Conservation (phyloP, 2,113 vertebrate genomes). For the Melanotaenia duboulayi region DNA sequence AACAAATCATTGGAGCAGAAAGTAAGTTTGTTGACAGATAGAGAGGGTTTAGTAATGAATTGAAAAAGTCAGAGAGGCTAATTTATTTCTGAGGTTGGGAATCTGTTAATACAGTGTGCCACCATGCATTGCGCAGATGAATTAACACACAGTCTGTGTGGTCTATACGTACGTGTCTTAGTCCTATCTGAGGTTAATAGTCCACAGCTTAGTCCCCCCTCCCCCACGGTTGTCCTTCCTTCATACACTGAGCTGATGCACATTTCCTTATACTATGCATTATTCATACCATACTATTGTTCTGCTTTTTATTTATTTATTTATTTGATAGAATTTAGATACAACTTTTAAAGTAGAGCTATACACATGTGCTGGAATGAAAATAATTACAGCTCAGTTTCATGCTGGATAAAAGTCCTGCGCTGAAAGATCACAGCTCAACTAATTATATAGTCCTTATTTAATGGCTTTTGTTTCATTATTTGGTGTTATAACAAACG, state of each 20-base stretch:
- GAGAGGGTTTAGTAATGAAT: slow-evolving; percentile 33
- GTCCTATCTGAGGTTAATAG: slow-evolving; percentile 62
- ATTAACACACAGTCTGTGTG: slow-evolving; percentile 47
- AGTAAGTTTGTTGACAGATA: slow-evolving; percentile 41
- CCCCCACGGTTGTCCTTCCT: slow-evolving; percentile 35
- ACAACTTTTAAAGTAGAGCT: slow-evolving; percentile 20
- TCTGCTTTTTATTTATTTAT: not conserved
- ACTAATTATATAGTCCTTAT: slow-evolving; percentile 12
- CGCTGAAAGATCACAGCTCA: slow-evolving; percentile 17
- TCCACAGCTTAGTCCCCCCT: slow-evolving; percentile 15
- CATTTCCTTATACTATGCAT: slow-evolving; percentile 47
- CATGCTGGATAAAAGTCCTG: not conserved
- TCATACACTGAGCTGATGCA: slow-evolving; percentile 31
- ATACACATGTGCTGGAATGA: not conserved
- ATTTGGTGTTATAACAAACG: not conserved
- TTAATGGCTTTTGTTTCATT: slow-evolving; percentile 20
- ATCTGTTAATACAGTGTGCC: slow-evolving; percentile 59
- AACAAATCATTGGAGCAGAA: slow-evolving; percentile 31
- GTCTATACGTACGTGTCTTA: slow-evolving; percentile 60
- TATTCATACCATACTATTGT: slow-evolving; percentile 41
- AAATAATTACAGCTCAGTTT: slow-evolving; percentile 2
- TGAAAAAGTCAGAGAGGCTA: slow-evolving; percentile 38
- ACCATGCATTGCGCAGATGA: slow-evolving; percentile 48
- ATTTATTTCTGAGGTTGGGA: slow-evolving; percentile 45
- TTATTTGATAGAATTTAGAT: slow-evolving; percentile 36